Evolutionary conservation across 2,797 vertebrate genomes (phyloP).

Genomic region (Chromobotia macracanthus): DNA sequence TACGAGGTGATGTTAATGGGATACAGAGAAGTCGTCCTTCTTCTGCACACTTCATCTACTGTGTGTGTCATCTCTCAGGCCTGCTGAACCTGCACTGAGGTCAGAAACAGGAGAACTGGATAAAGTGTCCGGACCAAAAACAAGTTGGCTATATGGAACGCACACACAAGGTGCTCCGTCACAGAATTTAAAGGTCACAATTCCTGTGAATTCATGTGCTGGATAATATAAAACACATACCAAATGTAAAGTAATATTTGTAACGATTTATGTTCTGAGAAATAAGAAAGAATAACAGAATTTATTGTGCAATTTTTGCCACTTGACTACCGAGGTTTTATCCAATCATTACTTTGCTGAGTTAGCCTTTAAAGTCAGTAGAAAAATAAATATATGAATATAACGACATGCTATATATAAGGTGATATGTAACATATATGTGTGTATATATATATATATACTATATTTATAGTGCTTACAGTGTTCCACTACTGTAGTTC

Average conservation of each 20-base stretch:
- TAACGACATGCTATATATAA: too few relatives aligned
- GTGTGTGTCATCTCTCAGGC: constrained; percentile 33
- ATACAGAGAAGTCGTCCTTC: constrained; percentile 37
- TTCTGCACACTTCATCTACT: constrained; percentile 33
- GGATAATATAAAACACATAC: constrained; percentile 4
- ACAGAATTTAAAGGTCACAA: constrained; percentile 19
- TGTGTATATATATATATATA: too few relatives aligned
- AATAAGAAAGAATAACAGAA: not conserved
- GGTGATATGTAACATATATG: too few relatives aligned
- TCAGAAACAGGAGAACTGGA: constrained; percentile 46
- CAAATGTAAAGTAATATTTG: not conserved
- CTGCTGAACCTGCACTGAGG: constrained; percentile 42
- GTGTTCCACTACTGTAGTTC: too few relatives aligned
- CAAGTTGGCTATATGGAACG: not conserved
- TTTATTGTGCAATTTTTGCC: not conserved
- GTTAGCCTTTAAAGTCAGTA: not conserved
- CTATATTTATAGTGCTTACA: too few relatives aligned
- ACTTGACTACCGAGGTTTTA: not conserved
- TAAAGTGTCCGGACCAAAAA: constrained; percentile 24
- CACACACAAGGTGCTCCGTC: not conserved
- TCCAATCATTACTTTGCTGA: not conserved
- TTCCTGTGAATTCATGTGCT: constrained; percentile 12
- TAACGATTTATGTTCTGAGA: not conserved
- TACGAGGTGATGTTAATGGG: constrained; percentile 56
- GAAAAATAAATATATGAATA: not conserved